phyloP scores from a whole-genome alignment of 2,888 invertebrate species.

The Netelia melanura region DNA sequence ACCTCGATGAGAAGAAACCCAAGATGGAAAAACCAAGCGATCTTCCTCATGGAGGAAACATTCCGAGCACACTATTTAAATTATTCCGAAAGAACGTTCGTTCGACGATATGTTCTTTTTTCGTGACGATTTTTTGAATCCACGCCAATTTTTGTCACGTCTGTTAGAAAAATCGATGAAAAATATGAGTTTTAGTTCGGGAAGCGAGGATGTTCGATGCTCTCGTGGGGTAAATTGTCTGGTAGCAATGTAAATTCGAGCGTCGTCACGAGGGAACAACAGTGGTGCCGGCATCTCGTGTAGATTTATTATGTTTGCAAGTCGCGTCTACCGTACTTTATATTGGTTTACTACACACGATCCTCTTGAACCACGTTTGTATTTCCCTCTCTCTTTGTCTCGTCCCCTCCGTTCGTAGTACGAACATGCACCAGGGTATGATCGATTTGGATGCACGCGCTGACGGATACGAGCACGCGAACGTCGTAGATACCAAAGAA shows the following conservation, averaged over 20 bases:
- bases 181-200: background rate
- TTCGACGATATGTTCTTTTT: no score
- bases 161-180: background rate
- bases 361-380: background rate
- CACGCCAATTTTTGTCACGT: background rate
- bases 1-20: no score
- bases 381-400: background rate
- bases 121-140: background rate
- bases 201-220: background rate
- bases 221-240: slow-evolving; percentile 23
- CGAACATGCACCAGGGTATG: background rate
- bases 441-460: slow-evolving; percentile 53
- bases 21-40: no score
- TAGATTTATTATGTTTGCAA: slow-evolving; percentile 61
- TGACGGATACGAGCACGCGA: background rate
- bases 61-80: no score
- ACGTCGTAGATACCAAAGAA: background rate
- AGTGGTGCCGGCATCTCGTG: slow-evolving; percentile 34
- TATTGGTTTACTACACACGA: slow-evolving; percentile 21
- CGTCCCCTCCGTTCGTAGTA: background rate
- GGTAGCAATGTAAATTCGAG: slow-evolving; percentile 51
- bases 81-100: background rate
- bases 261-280: slow-evolving; percentile 9
- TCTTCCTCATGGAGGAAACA: no score
- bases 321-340: slow-evolving; percentile 23